Base-by-base conservation (phyloP, 2,888 invertebrate species). In the Ashinkailepas kermadecensis region DNA sequence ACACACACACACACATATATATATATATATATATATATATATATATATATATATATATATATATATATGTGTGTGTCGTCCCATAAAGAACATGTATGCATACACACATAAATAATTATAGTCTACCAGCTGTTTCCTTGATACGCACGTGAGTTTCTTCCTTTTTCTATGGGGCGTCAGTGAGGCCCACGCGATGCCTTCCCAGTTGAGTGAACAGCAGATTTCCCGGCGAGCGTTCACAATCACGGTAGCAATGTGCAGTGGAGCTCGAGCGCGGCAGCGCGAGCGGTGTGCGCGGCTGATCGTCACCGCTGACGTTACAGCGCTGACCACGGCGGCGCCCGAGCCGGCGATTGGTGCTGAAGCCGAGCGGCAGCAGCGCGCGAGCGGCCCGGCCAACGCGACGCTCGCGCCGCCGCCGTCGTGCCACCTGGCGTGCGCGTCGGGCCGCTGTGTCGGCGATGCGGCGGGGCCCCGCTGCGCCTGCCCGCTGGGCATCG, bases 11-110 rank as follows among this genome's bases (percentile, higher is more conserved):
- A 81, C 10, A 80, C 80, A 80, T 64, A 62, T 81, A 81, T 80
- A 80, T 80, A 81, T 80, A 80, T 80, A 81, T 64, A 80, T 81
- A 80, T 64, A 81, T 81, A 80, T 80, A 81, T 81, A 80, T 80
- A 81, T 80, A 81, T 81, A 80, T 81, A 64, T 81, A 80, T 81
- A 81, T 81, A 81, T 81, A 81, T 81, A 65, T 81, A 81, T 62
- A 62, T 81, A 15, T 81, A 65, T 81, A 12, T 62, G 64, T 81
- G 13, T 65, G 3, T 59, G 62, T n/a, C n/a, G n/a, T n/a, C n/a
- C n/a, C n/a, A n/a, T n/a, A n/a, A n/a, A n/a, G n/a, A n/a, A n/a
- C n/a, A n/a, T n/a, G n/a, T n/a, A n/a, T n/a, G n/a, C n/a, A n/a
- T 18, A 80, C 62, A 64, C 13, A 80, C 12, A 62, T 80, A 56